phyloP scores from a whole-genome alignment of 2,113 vertebrate species.

The Trogon melanurus region DNA sequence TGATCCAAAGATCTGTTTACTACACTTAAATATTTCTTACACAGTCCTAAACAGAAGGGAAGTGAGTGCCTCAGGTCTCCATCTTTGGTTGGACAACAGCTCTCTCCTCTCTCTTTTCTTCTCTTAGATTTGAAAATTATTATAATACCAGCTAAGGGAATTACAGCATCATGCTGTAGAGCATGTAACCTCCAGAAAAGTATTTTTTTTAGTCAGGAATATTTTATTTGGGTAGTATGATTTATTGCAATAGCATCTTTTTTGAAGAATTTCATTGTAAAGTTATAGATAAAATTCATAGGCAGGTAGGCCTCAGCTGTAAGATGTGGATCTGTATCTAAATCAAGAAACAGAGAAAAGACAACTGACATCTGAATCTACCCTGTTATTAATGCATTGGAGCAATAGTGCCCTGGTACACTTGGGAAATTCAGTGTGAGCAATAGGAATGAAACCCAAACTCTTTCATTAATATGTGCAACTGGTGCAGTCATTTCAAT shows the following conservation, averaged over 20 bases:
- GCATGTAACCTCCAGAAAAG: neutral
- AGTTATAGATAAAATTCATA: neutral
- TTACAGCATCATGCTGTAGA: neutral
- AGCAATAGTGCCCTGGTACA: neutral
- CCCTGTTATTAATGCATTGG: neutral
- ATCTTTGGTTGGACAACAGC: neutral
- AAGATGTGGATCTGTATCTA: neutral
- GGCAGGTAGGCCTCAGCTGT: neutral
- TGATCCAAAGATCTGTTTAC: neutral
- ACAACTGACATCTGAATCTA: neutral
- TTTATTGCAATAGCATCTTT: neutral
- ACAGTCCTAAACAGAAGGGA: neutral
- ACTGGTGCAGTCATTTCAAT: neutral
- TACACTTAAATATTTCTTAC: neutral
- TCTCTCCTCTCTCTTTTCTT: neutral
- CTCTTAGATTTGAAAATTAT: neutral
- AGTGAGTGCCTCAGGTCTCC: neutral
- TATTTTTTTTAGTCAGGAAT: neutral
- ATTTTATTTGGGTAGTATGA: neutral
- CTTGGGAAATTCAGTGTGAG: neutral
- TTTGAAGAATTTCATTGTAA: neutral
- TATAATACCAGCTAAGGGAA: neutral
- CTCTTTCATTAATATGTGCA: neutral
- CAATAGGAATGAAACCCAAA: neutral
- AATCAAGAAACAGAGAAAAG: neutral